These are phyloP conservation scores for Sebastes iracundus DNA, from an alignment of 2,797 vertebrate species.

Conservation along the genomic window DNA sequence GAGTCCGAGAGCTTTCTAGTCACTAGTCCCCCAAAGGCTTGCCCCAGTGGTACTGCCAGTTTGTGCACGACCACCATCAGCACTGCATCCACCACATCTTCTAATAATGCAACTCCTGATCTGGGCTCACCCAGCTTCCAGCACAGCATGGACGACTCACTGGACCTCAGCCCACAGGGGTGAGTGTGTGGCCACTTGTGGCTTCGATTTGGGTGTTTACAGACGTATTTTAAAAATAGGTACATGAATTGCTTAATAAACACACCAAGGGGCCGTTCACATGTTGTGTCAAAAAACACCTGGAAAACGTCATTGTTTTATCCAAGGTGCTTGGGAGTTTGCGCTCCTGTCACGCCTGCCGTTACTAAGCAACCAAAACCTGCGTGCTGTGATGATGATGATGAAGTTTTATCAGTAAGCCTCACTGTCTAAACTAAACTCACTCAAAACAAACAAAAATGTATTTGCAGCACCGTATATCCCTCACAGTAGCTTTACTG, in stretches of 20 bases:
- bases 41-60: conserved; percentile 92
- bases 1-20: conserved; percentile 94
- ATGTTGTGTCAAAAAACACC: too few relatives aligned
- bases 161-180: conserved; percentile 99
- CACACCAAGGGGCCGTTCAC: background rate
- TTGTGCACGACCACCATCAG: conserved; percentile 92
- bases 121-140: conserved; percentile 97
- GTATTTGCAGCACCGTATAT: too few relatives aligned
- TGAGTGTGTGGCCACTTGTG: conserved; percentile 71
- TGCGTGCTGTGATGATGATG: too few relatives aligned
- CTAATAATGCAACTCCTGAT: conserved; percentile 90
- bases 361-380: too few relatives aligned
- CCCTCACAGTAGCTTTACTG: too few relatives aligned
- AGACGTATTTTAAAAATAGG: background rate
- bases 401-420: too few relatives aligned
- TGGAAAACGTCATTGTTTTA: too few relatives aligned
- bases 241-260: background rate
- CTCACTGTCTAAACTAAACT: too few relatives aligned
- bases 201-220: conserved; percentile 7
- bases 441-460: too few relatives aligned
- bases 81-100: conserved; percentile 90
- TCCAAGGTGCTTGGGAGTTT: too few relatives aligned
- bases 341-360: too few relatives aligned
- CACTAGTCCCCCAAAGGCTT: conserved; percentile 95
- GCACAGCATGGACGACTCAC: conserved; percentile 96